Evolutionary conservation across 92 coral and sea anemone species (phyloP).

Genomic region (Bergia sp.): DNA sequence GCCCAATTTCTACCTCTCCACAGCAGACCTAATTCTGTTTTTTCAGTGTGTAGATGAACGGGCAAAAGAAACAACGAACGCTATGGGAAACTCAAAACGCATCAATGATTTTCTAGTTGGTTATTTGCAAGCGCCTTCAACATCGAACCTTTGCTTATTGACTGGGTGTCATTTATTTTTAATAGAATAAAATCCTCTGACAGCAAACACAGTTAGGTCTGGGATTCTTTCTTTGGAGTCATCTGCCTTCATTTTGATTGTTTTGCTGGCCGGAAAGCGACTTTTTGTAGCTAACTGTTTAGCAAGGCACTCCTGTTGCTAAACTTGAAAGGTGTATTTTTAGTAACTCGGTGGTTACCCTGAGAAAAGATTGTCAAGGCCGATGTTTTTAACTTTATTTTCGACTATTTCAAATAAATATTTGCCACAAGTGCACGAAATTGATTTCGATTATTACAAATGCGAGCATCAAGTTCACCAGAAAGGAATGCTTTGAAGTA

Average conservation of each 20-base stretch:
- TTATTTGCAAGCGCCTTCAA: background rate
- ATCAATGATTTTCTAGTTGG: background rate
- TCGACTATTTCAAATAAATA: background rate
- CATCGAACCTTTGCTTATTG: background rate
- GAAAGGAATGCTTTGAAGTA: background rate
- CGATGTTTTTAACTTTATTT: background rate
- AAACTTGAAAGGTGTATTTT: conserved; percentile 4
- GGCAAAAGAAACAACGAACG: background rate
- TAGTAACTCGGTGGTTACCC: background rate
- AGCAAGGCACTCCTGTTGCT: conserved; percentile 3
- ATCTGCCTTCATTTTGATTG: background rate
- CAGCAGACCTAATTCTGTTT: background rate
- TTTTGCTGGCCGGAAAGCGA: background rate
- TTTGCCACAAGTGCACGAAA: background rate
- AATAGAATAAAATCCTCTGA: background rate
- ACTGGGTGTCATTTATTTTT: background rate
- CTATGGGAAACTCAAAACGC: background rate
- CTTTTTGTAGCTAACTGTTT: background rate
- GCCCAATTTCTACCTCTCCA: conserved; percentile 7
- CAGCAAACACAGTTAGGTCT: background rate
- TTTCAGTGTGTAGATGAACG: background rate
- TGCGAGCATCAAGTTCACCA: background rate
- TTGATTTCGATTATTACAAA: background rate
- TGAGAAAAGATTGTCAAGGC: conserved; percentile 8
- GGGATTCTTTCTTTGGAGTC: background rate